Base-by-base conservation (phyloP, 1,140 invertebrate species). In the Euwallacea similis region DNA sequence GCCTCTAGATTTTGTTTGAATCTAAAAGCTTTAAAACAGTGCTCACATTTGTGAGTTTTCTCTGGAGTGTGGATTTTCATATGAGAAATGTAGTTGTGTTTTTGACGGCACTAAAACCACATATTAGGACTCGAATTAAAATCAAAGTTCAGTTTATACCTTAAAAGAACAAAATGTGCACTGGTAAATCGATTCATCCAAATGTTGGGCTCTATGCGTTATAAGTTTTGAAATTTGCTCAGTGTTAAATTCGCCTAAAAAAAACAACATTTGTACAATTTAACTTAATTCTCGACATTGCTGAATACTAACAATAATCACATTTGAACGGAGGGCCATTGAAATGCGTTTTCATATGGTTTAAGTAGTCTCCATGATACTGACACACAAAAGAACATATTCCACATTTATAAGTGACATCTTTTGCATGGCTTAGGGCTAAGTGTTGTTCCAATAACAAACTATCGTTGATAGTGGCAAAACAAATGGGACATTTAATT, bases 311-410 rank as follows among this genome's bases (percentile, higher is more conserved):
- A 85, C 89, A 90, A 62, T 80, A 81, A 74, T 88, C 87, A 81
- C 89, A 91, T 62, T 82, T 82, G 77, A 85, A 89, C 41, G 88
- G 88, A 21, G 88, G 88, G 10, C 88, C 88, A 15, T 81, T 77
- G 79, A 88, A 89, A 79, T 90, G 87, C 16, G 76, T 81, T 75
- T 86, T 88, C 85, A 90, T 87, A 77, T 91, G 89, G 47, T 82
- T 80, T 75, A 87, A 87, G 79, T 88, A 91, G 70, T 86, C 83
- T 42, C 86, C 82, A 76, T 88, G 89, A 83, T 87, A 89, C 74
- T 86, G 85, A 71, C 87, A 87, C 44, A 86, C 85, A 80, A 88
- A 90, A 15, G 84, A 81, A 81, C 89, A 91, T 42, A 89, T 76
- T 42, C 85, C 83, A 80, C 89, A 90, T 62, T 85, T 84, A 73